phyloP scores from a whole-genome alignment of 2,888 invertebrate species.

The Micoletzkya japonica region DNA sequence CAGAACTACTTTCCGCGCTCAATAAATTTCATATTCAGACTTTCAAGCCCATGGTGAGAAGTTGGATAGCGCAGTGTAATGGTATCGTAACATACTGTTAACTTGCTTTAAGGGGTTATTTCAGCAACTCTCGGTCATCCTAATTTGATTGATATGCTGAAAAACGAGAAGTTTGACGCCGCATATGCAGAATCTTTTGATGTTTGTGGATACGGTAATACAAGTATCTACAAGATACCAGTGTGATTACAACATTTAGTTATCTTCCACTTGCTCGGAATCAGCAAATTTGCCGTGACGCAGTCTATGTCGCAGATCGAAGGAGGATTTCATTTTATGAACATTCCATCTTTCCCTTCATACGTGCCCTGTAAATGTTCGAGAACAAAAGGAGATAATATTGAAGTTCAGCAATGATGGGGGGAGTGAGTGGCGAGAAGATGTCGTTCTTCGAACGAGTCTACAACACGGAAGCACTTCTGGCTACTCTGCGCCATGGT shows the following conservation, averaged over 20 bases:
- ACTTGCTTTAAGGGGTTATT: too few relatives aligned
- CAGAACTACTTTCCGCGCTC: too few relatives aligned
- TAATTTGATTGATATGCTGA: not conserved
- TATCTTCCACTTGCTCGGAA: conserved; percentile 6
- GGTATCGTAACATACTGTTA: too few relatives aligned
- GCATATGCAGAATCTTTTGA: not conserved
- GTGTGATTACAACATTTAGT: not conserved
- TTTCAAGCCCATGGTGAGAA: too few relatives aligned
- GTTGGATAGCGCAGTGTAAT: too few relatives aligned
- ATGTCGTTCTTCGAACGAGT: conserved; percentile 21
- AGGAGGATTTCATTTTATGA: not conserved
- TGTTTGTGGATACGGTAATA: conserved; percentile 12
- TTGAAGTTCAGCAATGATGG: conserved; percentile 18
- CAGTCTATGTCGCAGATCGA: not conserved
- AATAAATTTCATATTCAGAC: too few relatives aligned
- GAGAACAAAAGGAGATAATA: not conserved
- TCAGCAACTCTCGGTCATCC: conserved; percentile 7
- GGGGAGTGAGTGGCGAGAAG: not conserved
- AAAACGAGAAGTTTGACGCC: conserved; percentile 2
- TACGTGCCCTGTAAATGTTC: conserved; percentile 8
- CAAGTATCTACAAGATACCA: not conserved
- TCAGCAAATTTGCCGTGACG: not conserved
- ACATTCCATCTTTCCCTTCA: not conserved
- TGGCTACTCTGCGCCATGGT: too few relatives aligned
- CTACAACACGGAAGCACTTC: not conserved